Base-by-base conservation (phyloP, 2,888 invertebrate species). In the Polydrusus tereticollis region DNA sequence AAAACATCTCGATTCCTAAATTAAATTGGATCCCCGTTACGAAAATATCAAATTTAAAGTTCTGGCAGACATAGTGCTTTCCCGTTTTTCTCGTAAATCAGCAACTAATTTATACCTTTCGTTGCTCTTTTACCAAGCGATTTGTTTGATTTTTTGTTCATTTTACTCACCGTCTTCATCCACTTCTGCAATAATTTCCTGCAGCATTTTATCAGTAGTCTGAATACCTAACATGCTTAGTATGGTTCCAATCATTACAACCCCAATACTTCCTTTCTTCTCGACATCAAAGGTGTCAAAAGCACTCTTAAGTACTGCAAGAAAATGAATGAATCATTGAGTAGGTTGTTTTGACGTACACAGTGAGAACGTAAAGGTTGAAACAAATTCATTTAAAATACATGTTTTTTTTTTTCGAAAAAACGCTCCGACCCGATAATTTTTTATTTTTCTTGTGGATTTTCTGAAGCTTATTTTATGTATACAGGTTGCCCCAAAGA, bases 241-340 rank as follows among this genome's bases (percentile, higher is more conserved):
- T 83, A 95, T 95, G 36, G 94, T 94, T 66, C 94, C 94, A 55
- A 95, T 92, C 93, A 95, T 95, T 74, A 92, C 92, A 14, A 94
- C 93, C 78, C 94, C 93, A 78, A 95, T 95, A 85, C 92, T 94
- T 71, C 95, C 95, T 81, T 93, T 94, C 86, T 94, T 94, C 82
- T 94, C 94, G 76, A 94, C 94, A 84, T 95, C 95, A 84, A 95
- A 95, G 75, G 94, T 95, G 83, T 94, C 94, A 85, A 95, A 95
- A 7, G 95, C 95, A 85, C 94, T 94, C 84, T 91, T 92, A 79
- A 95, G 86, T 79, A 95, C 95, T 95, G 83, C 7, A 86, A 77
- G 59, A 29, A 77, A 36, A 36, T 33, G n/a, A n/a, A n/a, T n/a
- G n/a, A n/a, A n/a, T n/a, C n/a, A n/a, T n/a, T n/a, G n/a, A n/a